Evolutionary conservation across 2,797 vertebrate genomes (phyloP).

Genomic region (Hafferia zeledoni): DNA sequence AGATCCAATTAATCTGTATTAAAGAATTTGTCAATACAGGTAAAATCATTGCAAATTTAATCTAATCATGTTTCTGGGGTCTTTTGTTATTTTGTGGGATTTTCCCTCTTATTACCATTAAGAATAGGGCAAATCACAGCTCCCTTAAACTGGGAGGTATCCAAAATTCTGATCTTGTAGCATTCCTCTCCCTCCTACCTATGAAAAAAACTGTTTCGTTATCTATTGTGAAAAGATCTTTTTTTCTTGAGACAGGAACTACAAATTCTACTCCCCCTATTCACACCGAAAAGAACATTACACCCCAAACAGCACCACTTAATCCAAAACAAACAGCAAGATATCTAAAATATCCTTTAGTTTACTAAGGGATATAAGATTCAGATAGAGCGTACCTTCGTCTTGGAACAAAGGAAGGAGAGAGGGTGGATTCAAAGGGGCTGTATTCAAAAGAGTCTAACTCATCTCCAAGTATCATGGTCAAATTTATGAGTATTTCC

Average conservation of each 20-base stretch:
- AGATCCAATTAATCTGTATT: neutral
- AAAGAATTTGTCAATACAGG: neutral
- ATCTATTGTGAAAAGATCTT: slow-evolving; percentile 16
- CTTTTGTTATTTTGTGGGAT: neutral
- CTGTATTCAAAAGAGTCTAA: neutral
- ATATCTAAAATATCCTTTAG: slow-evolving; percentile 39
- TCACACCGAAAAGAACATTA: slow-evolving; percentile 31
- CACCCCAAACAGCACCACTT: slow-evolving; percentile 25
- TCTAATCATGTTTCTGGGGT: neutral
- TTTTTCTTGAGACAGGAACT: slow-evolving; percentile 12
- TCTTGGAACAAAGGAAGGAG: neutral
- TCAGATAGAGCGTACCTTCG: neutral
- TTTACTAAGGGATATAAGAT: neutral
- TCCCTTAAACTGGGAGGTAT: neutral
- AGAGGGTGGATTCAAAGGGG: neutral
- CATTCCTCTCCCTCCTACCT: neutral
- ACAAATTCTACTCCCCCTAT: slow-evolving; percentile 33
- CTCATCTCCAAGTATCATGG: neutral
- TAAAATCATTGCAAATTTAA: slow-evolving; percentile 5
- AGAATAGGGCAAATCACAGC: neutral
- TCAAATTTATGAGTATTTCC: slow-evolving; percentile 5
- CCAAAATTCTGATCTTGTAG: slow-evolving; percentile 11
- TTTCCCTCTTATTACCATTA: neutral
- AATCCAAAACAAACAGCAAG: slow-evolving; percentile 50
- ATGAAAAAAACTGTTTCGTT: neutral